Conservation (phyloP, 1,140 invertebrate species). For the Hermatobates lingyangjiaoensis region DNA sequence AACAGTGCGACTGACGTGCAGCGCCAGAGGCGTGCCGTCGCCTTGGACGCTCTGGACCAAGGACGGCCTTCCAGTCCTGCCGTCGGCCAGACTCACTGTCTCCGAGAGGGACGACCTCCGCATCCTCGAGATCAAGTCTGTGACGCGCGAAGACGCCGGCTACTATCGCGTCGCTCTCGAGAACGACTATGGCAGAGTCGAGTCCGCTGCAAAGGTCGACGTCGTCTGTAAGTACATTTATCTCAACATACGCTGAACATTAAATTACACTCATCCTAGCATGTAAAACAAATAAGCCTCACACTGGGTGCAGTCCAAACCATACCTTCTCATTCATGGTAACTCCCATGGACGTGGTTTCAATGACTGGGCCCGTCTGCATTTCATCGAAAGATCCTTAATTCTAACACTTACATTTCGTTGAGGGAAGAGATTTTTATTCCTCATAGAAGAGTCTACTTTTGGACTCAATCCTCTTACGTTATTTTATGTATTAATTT, state of each 20-base stretch:
- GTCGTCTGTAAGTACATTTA: conserved; percentile 39
- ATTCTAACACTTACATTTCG: too few relatives aligned
- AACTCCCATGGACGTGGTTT: too few relatives aligned
- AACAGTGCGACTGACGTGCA: conserved; percentile 56
- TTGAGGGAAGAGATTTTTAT: too few relatives aligned
- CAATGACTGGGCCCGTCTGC: too few relatives aligned
- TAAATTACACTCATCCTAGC: not conserved
- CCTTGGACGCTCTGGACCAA: conserved; percentile 69
- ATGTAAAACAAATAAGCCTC: too few relatives aligned
- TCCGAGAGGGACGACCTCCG: conserved; percentile 55
- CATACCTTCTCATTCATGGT: too few relatives aligned
- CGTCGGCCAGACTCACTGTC: conserved; percentile 40
- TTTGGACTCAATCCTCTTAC: too few relatives aligned
- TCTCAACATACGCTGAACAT: not conserved
- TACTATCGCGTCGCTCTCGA: conserved; percentile 60
- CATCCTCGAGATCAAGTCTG: conserved; percentile 56
- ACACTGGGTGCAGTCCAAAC: too few relatives aligned
- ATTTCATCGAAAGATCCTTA: too few relatives aligned
- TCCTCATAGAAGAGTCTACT: too few relatives aligned
- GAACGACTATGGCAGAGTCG: conserved; percentile 61
- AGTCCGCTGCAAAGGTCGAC: conserved; percentile 59
- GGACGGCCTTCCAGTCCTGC: conserved; percentile 41
- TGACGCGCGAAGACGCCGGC: conserved; percentile 56
- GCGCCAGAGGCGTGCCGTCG: conserved; percentile 50
- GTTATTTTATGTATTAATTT: too few relatives aligned